These are phyloP conservation scores for Drosophila dives DNA, from an alignment of 2,888 invertebrate genomes.

Conservation along the genomic window DNA sequence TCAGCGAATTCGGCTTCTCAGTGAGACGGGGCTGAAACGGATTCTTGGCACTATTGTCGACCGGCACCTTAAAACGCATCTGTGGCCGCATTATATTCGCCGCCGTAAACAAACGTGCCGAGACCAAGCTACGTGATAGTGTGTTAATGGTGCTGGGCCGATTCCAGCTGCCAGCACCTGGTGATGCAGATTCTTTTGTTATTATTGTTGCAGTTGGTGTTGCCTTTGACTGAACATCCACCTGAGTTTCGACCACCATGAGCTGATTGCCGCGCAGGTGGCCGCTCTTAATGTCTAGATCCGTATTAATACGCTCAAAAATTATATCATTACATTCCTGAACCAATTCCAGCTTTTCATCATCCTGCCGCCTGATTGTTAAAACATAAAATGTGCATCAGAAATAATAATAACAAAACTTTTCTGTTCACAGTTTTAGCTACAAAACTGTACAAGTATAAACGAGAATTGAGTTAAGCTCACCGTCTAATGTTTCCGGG, in stretches of 20 bases:
- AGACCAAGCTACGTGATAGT: conserved; percentile 50
- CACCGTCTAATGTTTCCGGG: conserved; percentile 85
- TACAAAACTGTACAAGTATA: not conserved
- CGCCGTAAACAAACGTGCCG: conserved; percentile 87
- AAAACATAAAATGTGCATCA: not conserved
- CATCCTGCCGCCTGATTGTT: conserved; percentile 85
- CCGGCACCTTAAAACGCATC: conserved; percentile 91
- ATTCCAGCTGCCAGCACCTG: conserved; percentile 88
- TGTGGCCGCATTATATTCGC: conserved; percentile 93
- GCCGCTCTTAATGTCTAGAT: conserved; percentile 89
- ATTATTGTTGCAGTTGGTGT: conserved; percentile 1
- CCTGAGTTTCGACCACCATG: conserved; percentile 85
- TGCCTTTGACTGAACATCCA: conserved; percentile 49
- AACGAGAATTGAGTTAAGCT: conserved; percentile 1
- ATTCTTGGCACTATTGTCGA: conserved; percentile 90
- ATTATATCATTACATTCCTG: conserved; percentile 93
- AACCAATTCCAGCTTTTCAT: conserved; percentile 91
- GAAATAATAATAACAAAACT: not conserved
- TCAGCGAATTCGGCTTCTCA: conserved; percentile 94
- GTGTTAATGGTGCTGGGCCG: conserved; percentile 33
- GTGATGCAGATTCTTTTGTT: conserved; percentile 31
- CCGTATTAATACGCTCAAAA: conserved; percentile 91
- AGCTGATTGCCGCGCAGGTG: conserved; percentile 86
- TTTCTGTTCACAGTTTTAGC: not conserved
- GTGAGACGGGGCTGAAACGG: conserved; percentile 94